These are phyloP conservation scores for Drosophila prosaltans DNA, from an alignment of 1,140 invertebrate species.

Conservation along the genomic window DNA sequence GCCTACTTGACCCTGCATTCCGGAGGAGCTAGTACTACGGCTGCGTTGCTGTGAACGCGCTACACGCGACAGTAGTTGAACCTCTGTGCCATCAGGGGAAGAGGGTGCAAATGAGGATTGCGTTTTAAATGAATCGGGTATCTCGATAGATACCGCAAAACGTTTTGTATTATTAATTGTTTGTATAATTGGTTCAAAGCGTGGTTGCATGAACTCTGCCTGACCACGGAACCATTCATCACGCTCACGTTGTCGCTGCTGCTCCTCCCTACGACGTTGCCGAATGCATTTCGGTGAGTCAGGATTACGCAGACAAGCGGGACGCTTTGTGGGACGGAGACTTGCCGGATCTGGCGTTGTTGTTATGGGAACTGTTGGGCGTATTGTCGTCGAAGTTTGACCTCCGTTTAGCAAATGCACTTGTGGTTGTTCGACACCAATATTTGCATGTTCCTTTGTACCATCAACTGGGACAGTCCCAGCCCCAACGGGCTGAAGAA, in stretches of 20 bases:
- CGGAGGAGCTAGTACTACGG: constrained; percentile 31
- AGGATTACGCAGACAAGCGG: constrained; percentile 69
- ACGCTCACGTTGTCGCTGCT: constrained; percentile 68
- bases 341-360: constrained; percentile 36
- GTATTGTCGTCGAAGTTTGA: constrained; percentile 33
- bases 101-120: constrained; percentile 22
- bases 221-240: constrained; percentile 74
- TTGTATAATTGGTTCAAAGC: constrained; percentile 69
- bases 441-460: constrained; percentile 23
- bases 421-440: constrained; percentile 62
- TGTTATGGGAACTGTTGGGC: constrained; percentile 14
- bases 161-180: constrained; percentile 76
- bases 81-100: constrained; percentile 28
- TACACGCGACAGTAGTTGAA: constrained; percentile 60
- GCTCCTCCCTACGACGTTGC: constrained; percentile 70
- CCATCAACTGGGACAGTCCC: background rate
- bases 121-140: constrained; percentile 73
- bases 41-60: constrained; percentile 57
- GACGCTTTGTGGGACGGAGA: constrained; percentile 62
- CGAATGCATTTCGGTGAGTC: constrained; percentile 70
- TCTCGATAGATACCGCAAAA: constrained; percentile 75
- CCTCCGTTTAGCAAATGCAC: constrained; percentile 69
- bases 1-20: background rate
- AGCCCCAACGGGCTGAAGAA: constrained; percentile 41
- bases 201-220: constrained; percentile 61